These are phyloP conservation scores for Xestia xanthographa DNA, from an alignment of 2,888 invertebrate species.

Conservation along the genomic window DNA sequence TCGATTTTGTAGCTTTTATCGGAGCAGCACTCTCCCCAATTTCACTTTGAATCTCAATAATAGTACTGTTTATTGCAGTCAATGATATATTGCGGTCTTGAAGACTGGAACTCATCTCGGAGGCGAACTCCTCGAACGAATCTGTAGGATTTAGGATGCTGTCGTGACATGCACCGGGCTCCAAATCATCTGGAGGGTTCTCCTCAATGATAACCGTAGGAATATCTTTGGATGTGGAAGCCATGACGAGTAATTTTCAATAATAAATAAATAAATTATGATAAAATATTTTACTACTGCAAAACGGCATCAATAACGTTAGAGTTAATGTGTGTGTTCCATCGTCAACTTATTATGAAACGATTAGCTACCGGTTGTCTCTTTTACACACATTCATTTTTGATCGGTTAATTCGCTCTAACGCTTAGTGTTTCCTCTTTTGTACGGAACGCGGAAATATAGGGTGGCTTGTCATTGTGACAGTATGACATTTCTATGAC, in stretches of 20 bases:
- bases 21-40: constrained; percentile 79
- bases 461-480: constrained; percentile 54
- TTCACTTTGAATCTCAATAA: constrained; percentile 91
- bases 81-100: constrained; percentile 88
- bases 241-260: constrained; percentile 74
- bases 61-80: constrained; percentile 89
- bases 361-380: constrained; percentile 9
- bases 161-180: constrained; percentile 89
- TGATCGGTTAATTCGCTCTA: neutral
- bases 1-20: constrained; percentile 81
- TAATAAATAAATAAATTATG: constrained; percentile 54
- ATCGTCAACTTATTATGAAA: constrained; percentile 9
- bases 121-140: constrained; percentile 93
- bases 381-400: constrained; percentile 11
- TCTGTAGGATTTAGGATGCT: constrained; percentile 93
- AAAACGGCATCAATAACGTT: constrained; percentile 59
- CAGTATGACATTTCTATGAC: constrained; percentile 33
- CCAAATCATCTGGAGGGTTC: constrained; percentile 78
- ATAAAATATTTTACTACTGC: constrained; percentile 53
- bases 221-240: constrained; percentile 84
- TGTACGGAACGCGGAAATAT: constrained; percentile 36
- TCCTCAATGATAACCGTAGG: constrained; percentile 69
- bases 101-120: constrained; percentile 92
- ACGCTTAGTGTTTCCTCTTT: neutral
- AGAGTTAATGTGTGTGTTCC: constrained; percentile 26